Evolutionary conservation across 1,140 invertebrate species (phyloP), one percentile per base, ranked within the genome.

Genomic region (Drosophila sucinea): DNA sequence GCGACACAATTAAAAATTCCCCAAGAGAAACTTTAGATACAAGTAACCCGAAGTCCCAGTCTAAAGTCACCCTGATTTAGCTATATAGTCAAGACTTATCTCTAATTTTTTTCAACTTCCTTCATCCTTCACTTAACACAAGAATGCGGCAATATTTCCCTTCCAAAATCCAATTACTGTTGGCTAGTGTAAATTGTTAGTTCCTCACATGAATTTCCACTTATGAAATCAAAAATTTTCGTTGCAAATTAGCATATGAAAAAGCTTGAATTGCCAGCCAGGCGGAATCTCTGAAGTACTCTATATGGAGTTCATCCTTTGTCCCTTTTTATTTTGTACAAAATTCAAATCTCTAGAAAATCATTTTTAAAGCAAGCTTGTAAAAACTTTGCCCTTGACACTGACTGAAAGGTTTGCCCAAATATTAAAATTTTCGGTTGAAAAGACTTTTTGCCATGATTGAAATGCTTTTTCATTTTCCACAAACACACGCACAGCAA

Each of bases 381-480:
- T 38, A 60, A 65, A 60, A 44, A 68, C 54, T 63, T 60, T 38
- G 35, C 29, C 58, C 23, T 47, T 57, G 23, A 38, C 32, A 25
- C 25, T 60, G 27, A 63, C 41, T 41, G 4, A 32, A 74, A 74
- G 65, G 62, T 66, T 67, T 61, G 8, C 23, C 27, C 41, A 58
- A 56, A 67, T 67, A 69, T 70, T 17, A 81, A 70, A 72, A 70
- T 76, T 86, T 76, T 60, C 70, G 79, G 67, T 67, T 65, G 62
- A 76, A 55, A 73, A 81, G 87, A 87, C 67, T 82, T 87, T 17
- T 87, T 67, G 83, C 70, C 70, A 70, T 87, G 83, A 86, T 86
- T 86, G 83, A 86, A 86, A 86, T 82, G 83, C 69, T 79, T 87
- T 82, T 82, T 73, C 77, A 82, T 79, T 79, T 79, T 73, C 73